Conservation (phyloP, 1,140 invertebrate genomes). For the Coptotermes formosanus region DNA sequence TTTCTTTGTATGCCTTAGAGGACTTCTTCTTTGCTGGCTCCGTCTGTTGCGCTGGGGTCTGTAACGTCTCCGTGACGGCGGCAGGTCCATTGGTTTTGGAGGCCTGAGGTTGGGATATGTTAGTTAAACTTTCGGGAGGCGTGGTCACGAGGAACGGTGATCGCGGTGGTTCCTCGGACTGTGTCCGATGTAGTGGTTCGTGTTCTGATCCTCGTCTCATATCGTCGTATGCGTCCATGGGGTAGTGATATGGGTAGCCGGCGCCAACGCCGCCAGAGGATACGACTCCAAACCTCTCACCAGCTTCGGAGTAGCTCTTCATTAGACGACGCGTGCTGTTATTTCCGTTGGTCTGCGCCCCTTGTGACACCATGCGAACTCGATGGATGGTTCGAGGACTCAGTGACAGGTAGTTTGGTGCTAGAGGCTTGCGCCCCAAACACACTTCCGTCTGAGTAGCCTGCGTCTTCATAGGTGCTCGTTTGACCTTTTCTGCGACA, state of each 20-base stretch:
- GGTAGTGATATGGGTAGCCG: not conserved
- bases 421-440: constrained; percentile 60
- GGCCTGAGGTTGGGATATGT: constrained; percentile 38
- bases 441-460: constrained; percentile 86
- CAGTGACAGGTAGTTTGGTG: constrained; percentile 70
- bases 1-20: constrained; percentile 58
- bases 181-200: constrained; percentile 74
- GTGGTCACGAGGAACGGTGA: constrained; percentile 61
- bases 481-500: constrained; percentile 72
- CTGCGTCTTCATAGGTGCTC: constrained; percentile 86
- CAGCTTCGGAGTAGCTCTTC: constrained; percentile 82
- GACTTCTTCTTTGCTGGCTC: constrained; percentile 21
- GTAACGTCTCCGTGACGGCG: constrained; percentile 32
- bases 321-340: constrained; percentile 66
- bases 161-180: constrained; percentile 76
- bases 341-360: constrained; percentile 79
- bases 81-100: constrained; percentile 37
- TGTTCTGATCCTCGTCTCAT: constrained; percentile 52
- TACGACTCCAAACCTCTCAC: constrained; percentile 52
- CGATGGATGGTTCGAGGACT: constrained; percentile 68
- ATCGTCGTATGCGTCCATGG: constrained; percentile 32
- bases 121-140: constrained; percentile 18
- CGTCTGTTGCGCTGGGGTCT: constrained; percentile 25
- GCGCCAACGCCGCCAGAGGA: constrained; percentile 37
- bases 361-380: constrained; percentile 84